Conservation (phyloP, 1,140 invertebrate species). For the Pogonus chalceus region DNA sequence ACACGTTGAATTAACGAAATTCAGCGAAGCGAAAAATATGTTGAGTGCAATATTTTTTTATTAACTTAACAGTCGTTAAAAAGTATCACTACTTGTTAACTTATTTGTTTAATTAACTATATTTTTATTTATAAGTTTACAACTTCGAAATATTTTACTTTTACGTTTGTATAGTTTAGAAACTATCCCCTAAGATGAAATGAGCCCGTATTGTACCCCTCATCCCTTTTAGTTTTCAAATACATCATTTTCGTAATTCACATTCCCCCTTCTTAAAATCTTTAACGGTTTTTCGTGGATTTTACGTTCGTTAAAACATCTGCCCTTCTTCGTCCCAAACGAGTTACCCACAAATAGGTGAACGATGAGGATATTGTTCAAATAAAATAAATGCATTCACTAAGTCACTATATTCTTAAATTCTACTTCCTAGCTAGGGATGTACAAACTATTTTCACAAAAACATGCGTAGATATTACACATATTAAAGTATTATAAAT, state of each 20-base stretch:
- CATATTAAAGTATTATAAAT: too few relatives aligned
- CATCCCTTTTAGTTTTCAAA: too few relatives aligned
- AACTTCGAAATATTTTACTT: neutral
- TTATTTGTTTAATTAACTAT: constrained; percentile 1
- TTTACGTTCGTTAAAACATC: neutral
- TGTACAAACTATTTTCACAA: too few relatives aligned
- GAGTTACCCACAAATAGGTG: neutral
- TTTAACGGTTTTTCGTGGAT: neutral
- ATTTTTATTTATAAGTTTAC: neutral
- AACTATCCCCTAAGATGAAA: neutral
- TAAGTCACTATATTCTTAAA: neutral
- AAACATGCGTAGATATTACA: too few relatives aligned
- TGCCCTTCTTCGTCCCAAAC: neutral
- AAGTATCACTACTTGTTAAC: constrained; percentile 2
- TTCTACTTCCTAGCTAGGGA: neutral
- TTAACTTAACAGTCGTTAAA: neutral
- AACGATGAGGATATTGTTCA: neutral
- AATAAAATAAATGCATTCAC: neutral
- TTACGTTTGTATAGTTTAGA: neutral
- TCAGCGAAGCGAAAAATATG: neutral
- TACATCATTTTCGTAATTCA: too few relatives aligned
- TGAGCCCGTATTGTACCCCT: neutral
- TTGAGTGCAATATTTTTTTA: neutral
- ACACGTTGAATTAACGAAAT: too few relatives aligned
- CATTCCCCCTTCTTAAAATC: neutral